These are phyloP conservation scores for Limnephilus lunatus DNA, from an alignment of 2,888 invertebrate genomes.

Conservation along the genomic window DNA sequence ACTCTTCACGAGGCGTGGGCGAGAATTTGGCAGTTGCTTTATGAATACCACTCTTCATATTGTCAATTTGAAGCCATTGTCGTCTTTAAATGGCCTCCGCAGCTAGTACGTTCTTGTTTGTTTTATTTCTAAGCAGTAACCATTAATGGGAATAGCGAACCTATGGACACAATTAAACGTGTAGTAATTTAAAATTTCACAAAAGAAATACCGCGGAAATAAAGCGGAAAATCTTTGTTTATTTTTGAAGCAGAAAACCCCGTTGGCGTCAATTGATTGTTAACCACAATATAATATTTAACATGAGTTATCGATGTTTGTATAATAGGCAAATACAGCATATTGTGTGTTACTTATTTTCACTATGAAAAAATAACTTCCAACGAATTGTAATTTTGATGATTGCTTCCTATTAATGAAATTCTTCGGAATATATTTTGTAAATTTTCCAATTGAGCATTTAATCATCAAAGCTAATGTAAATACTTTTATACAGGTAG, in stretches of 20 bases:
- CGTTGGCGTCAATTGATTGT: too few relatives aligned
- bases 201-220: not conserved
- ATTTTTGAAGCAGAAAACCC: not conserved
- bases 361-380: too few relatives aligned
- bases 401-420: not conserved
- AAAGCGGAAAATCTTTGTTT: not conserved
- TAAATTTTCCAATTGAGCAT: not conserved
- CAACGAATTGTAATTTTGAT: not conserved
- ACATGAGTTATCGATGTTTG: not conserved
- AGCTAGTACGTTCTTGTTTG: not conserved
- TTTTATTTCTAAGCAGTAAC: not conserved
- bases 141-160: not conserved
- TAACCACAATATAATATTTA: too few relatives aligned
- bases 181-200: not conserved
- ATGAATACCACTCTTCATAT: constrained; percentile 31
- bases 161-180: not conserved
- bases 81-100: constrained; percentile 28
- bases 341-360: too few relatives aligned
- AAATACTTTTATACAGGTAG: not conserved
- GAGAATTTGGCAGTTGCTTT: constrained; percentile 36
- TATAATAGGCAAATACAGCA: too few relatives aligned
- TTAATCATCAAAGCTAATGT: not conserved
- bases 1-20: constrained; percentile 25
- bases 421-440: not conserved
- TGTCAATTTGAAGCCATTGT: constrained; percentile 33